Percentiles rank a stretch among this genome's conserved stretches.
Conservation (phyloP, 2,888 invertebrate genomes). For the Heliconius hortense region DNA sequence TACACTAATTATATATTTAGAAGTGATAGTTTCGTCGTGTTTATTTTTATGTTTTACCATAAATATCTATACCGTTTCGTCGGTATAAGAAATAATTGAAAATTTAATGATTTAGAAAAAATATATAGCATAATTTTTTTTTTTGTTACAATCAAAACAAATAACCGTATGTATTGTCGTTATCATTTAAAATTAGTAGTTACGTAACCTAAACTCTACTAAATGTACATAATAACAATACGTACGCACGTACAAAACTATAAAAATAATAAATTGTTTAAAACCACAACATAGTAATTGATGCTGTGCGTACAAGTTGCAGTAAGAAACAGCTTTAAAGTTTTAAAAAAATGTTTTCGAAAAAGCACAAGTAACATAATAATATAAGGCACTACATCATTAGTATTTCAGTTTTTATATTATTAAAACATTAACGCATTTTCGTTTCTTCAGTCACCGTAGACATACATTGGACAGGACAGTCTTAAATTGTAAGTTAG, state of each 20-base stretch:
- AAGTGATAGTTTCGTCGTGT: too few relatives aligned
- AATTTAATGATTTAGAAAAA: too few relatives aligned
- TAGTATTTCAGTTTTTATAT: conserved; percentile 16
- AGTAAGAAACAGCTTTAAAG: not conserved
- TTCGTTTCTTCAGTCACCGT: conserved; percentile 48
- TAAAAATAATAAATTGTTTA: not conserved
- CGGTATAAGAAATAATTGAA: too few relatives aligned
- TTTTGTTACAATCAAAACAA: too few relatives aligned
- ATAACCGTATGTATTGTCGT: too few relatives aligned
- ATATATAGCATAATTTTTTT: too few relatives aligned
- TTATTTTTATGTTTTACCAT: too few relatives aligned
- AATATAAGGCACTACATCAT: conserved; percentile 13
- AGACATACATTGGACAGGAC: conserved; percentile 48
- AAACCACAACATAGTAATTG: not conserved
- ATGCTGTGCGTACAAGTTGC: not conserved
- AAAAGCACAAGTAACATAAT: not conserved
- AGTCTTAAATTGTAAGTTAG: conserved; percentile 47
- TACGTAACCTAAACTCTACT: not conserved
- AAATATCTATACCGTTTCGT: too few relatives aligned
- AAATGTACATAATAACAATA: not conserved
- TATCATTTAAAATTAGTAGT: too few relatives aligned
- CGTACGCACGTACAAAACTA: not conserved
- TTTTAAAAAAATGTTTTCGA: not conserved
- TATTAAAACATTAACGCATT: conserved; percentile 43
- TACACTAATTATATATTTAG: too few relatives aligned